Conservation (phyloP, 1,140 invertebrate species). For the Bombus turneri region DNA sequence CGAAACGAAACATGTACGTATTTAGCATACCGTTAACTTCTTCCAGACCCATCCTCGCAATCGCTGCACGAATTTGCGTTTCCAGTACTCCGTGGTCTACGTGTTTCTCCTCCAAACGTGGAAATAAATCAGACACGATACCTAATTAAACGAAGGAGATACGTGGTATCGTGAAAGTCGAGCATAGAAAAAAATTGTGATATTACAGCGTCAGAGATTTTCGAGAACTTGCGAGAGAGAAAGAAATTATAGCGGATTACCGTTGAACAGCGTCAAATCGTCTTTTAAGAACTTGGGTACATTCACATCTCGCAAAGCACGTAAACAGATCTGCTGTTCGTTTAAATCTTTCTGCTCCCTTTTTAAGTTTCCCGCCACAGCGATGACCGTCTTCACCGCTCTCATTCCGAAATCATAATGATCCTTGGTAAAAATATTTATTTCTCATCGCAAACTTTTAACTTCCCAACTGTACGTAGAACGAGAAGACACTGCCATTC, state of each 20-base stretch:
- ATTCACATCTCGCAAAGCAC: conserved; percentile 88
- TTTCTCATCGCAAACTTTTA: not conserved
- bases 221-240: not conserved
- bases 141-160: conserved; percentile 75
- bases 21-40: conserved; percentile 84
- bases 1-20: not conserved
- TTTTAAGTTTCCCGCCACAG: conserved; percentile 87
- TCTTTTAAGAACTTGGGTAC: conserved; percentile 88
- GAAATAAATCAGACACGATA: conserved; percentile 89
- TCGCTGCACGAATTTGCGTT: conserved; percentile 76
- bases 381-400: conserved; percentile 86
- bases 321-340: conserved; percentile 83
- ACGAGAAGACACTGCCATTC: too few species aligned
- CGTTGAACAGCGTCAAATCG: conserved; percentile 87
- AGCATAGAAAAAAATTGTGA: too few species aligned
- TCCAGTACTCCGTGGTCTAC: conserved; percentile 85
- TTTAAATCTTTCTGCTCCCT: conserved; percentile 86
- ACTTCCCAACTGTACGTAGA: not conserved
- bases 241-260: conserved; percentile 65
- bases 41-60: conserved; percentile 80
- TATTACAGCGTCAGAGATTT: too few species aligned
- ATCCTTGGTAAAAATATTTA: conserved; percentile 73
- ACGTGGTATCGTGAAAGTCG: too few species aligned
- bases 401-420: conserved; percentile 84
- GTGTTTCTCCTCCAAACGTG: conserved; percentile 84